phyloP scores from a whole-genome alignment of 2,113 vertebrate genomes.

The Chamaetylas fuelleborni region DNA sequence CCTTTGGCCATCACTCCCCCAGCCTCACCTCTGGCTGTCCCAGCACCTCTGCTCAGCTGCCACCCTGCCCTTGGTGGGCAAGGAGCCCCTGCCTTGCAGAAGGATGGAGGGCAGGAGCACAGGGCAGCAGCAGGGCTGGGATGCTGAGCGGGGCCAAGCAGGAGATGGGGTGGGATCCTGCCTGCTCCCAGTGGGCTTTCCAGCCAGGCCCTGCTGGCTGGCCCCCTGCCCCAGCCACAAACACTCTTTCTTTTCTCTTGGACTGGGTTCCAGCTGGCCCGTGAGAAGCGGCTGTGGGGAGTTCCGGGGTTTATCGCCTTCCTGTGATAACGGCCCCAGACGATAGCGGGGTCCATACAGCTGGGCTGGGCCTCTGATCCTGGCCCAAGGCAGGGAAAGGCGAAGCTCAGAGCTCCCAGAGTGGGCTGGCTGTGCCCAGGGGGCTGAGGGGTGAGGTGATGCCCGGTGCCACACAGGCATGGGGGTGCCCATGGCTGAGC shows the following conservation, averaged over 20 bases:
- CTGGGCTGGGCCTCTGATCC: background rate
- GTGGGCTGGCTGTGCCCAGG: background rate
- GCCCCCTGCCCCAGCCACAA: background rate
- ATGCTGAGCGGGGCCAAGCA: background rate
- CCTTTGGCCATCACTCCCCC: background rate
- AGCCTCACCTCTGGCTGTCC: background rate
- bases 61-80: background rate
- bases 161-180: background rate
- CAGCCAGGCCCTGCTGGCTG: background rate
- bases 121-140: background rate
- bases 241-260: background rate
- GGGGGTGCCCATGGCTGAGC: background rate
- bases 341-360: background rate
- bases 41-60: background rate
- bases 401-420: accelerated
- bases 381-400: background rate
- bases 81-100: background rate
- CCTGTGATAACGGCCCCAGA: background rate
- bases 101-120: background rate
- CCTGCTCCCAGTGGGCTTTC: background rate
- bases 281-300: background rate
- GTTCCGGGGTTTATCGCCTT: background rate
- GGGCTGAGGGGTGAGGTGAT: background rate
- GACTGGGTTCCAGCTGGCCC: background rate
- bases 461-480: accelerated